Conservation (phyloP, 2,888 invertebrate genomes). For the Cephus runcator region DNA sequence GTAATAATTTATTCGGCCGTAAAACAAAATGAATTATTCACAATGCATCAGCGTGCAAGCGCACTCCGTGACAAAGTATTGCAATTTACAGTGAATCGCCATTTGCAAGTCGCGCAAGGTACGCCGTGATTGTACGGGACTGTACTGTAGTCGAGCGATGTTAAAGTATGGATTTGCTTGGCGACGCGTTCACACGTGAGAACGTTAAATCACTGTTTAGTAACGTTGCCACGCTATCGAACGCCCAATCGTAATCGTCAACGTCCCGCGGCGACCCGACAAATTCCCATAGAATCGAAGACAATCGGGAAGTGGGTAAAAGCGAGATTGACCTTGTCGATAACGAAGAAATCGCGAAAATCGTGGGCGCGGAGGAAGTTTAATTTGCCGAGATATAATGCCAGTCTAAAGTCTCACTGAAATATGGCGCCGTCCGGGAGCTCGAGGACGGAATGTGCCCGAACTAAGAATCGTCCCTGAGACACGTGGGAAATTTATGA, state of each 20-base stretch:
- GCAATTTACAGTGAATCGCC: conserved; percentile 36
- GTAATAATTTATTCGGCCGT: conserved; percentile 36
- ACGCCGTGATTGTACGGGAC: background rate
- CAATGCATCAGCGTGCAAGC: conserved; percentile 21
- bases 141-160: background rate
- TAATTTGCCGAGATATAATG: background rate
- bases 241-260: background rate
- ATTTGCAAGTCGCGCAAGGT: conserved; percentile 35
- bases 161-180: background rate
- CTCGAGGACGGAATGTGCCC: conserved; percentile 1
- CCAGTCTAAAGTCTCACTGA: background rate
- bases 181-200: background rate
- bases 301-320: background rate
- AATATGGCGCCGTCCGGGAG: conserved; percentile 1
- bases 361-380: background rate
- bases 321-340: too few species aligned
- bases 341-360: background rate
- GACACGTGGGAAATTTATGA: conserved; percentile 25
- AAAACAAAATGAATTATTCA: conserved; percentile 44
- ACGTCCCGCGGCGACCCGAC: background rate
- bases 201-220: background rate
- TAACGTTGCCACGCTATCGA: background rate
- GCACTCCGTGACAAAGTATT: conserved; percentile 39
- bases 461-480: conserved; percentile 18
- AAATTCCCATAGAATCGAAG: background rate